phyloP scores from a whole-genome alignment of 2,113 vertebrate genomes.

The Colius striatus region DNA sequence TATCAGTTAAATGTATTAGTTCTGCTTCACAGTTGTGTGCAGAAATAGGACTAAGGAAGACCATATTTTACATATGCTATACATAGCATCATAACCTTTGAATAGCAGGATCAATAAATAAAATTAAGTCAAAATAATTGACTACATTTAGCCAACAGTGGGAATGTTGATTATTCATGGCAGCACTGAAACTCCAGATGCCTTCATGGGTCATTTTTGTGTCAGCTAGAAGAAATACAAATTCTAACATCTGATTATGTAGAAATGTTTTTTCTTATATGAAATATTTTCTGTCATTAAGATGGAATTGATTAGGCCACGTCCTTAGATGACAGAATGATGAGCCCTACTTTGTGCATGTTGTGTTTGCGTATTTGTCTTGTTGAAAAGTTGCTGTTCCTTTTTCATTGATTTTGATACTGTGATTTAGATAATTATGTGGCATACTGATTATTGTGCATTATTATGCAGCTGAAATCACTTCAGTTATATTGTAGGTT shows the following conservation, averaged over 20 bases:
- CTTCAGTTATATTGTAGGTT: not conserved
- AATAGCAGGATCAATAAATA: not conserved
- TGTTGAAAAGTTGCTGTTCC: not conserved
- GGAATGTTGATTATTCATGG: not conserved
- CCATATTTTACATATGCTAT: slow-evolving; percentile 29
- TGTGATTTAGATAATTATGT: not conserved
- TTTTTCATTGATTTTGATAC: not conserved
- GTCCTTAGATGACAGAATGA: not conserved
- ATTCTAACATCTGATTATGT: not conserved
- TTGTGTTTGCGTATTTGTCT: not conserved
- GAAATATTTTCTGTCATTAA: not conserved
- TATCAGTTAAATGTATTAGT: slow-evolving; percentile 75
- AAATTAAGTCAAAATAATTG: not conserved
- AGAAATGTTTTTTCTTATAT: not conserved
- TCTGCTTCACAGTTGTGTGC: slow-evolving; percentile 59
- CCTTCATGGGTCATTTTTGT: not conserved
- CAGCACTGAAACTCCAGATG: not conserved
- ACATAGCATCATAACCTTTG: not conserved
- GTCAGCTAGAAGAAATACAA: not conserved
- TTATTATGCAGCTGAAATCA: not conserved
- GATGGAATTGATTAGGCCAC: not conserved
- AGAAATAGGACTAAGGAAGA: slow-evolving; percentile 47
- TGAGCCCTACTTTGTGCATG: not conserved
- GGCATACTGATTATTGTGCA: not conserved
- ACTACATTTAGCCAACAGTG: not conserved